Evolutionary conservation across 2,797 vertebrate species (phyloP), one percentile per base, ranked within the genome.

Genomic region (Hoplostethus mediterraneus): DNA sequence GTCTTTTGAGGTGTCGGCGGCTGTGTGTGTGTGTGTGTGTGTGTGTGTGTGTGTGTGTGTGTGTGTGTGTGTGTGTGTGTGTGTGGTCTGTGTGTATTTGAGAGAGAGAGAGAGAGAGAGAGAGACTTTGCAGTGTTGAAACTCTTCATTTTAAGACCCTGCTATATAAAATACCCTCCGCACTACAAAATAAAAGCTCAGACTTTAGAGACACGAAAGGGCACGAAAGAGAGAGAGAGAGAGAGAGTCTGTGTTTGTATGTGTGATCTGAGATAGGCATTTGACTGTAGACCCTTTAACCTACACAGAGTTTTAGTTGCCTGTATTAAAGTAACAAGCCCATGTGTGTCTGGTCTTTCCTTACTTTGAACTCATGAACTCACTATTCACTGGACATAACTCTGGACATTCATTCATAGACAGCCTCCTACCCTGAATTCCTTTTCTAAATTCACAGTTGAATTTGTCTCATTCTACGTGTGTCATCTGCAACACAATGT

Each of bases 151-250:
- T 59, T 67, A 62, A 48, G 47, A 42, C 53, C 33, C 6, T 33
- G 47, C 65, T 70, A 75, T 33, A 33, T 33, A 71, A 71, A 59
- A 71, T 80, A 57, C 25, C 14, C 38, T 28, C 30, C 5, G 9
- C 52, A 33, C 4, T 33, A 6, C 33, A 33, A 33, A 33, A 33
- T 4, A 33, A 33, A 33, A 5, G 33, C 33, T 33, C 33, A 33
- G 33, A 33, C 33, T 33, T 33, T 33, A 6, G 4, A 33, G 40
- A 73, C 71, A 56, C 65, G 8, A 0, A 8, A 30, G 67, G 71
- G 52, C 57, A n/a, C n/a, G 33, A 33, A 4, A 42, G n/a, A 53
- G 36, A 6, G 40, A 7, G 30, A 42, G 1, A 54, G n/a, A 77
- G 44, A 25, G 70, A 44, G 21, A 21, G 21, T 21, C 21, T 21